Base-by-base conservation (phyloP, 2,888 invertebrate species). In the Acrobasis consociella region DNA sequence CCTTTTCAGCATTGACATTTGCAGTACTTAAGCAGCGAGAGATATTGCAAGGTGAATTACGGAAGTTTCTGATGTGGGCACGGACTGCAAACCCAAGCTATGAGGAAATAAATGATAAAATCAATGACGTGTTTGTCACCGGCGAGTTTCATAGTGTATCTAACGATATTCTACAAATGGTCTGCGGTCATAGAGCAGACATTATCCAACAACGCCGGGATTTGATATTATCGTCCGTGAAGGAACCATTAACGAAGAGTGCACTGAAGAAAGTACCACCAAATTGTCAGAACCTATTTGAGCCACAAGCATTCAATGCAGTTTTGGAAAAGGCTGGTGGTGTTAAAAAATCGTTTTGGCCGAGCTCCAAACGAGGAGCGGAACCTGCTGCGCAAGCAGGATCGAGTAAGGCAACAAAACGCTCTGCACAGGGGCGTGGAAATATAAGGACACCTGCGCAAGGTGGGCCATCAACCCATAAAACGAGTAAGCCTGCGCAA, bases 151-250 rank as follows among this genome's bases (percentile, higher is more conserved):
- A 22, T 17, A 22, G 7, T 9, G 22, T 51, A 22, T 51, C 50
- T 3, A 22, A 17, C 17, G 50, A 51, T 22, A 17, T 51, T 10
- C 11, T 51, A 10, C 22, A 51, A 51, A 17, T 51, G 17, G 22
- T 51, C 22, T 51, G 50, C 11, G 50, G 50, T 9, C 50, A 51
- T 22, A 17, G 50, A 17, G 50, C 50, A 11, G 50, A 51, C 9
- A 51, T 51, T 22, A 22, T 51, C 9, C 50, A 51, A 50, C 50
- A 50, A 50, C 50, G 50, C 16, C 16, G 50, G 5, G 50, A 50
- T 5, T 50, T 15, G 9, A 50, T 50, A 15, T 50, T 50, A 10
- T 50, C 50, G 8, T 50, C 16, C 9, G 16, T 50, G n/a, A 50
- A 50, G 15, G 50, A 51, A 17, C 50, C 50, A 1, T 5, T 51